These are phyloP conservation scores for Perognathus longimembris DNA, from an alignment of 2,113 vertebrate genomes.

Conservation along the genomic window DNA sequence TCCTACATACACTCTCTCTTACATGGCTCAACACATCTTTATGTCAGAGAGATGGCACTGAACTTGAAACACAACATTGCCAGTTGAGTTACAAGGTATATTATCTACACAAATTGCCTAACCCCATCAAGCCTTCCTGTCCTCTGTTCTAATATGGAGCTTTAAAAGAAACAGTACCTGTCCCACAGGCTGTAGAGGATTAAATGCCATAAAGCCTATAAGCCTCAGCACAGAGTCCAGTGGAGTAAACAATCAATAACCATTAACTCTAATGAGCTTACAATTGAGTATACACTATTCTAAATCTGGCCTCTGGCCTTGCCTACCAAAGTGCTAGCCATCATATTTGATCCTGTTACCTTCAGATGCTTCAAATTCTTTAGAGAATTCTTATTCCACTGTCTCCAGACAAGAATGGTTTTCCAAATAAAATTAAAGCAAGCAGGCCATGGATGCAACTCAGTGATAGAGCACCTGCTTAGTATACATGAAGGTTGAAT, in stretches of 20 bases:
- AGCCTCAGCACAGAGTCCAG: not conserved
- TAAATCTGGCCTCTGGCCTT: not conserved
- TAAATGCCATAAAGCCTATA: not conserved
- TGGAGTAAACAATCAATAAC: not conserved
- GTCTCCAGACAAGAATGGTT: not conserved
- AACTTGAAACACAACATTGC: constrained; percentile 7
- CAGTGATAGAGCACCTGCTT: not conserved
- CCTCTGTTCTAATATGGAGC: not conserved
- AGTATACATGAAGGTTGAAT: no score
- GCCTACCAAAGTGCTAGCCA: not conserved
- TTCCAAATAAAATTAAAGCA: not conserved
- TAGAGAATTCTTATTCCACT: not conserved
- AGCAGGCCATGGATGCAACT: not conserved
- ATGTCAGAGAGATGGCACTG: not conserved
- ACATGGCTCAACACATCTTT: not conserved
- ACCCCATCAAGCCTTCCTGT: not conserved
- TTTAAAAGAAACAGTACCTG: not conserved
- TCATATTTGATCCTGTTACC: not conserved
- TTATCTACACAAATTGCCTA: constrained; percentile 22
- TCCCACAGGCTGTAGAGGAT: not conserved
- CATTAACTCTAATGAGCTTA: not conserved
- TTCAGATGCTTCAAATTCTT: not conserved
- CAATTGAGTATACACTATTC: not conserved
- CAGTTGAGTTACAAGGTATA: not conserved
- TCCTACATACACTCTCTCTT: not conserved